A percentile compares a stretch with the other conserved stretches of the same genome.
Conservation (phyloP, 1,140 invertebrate species). For the Apis dorsata region DNA sequence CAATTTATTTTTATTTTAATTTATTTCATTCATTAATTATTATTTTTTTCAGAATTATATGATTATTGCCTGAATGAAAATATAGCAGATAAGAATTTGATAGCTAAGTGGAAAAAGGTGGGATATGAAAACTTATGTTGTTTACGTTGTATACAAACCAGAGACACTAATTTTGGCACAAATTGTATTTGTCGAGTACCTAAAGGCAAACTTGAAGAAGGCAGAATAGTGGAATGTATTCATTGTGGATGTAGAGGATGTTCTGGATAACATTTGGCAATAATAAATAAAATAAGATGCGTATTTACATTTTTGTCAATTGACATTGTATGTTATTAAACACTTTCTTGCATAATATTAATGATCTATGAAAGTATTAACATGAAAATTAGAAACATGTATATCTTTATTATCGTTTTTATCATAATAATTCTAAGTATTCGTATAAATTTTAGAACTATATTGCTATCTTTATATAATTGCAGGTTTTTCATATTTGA, state of each 20-base stretch:
- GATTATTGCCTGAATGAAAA: conserved; percentile 98
- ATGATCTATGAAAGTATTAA: conserved; percentile 6
- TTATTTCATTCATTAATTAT: not conserved
- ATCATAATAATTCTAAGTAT: not conserved
- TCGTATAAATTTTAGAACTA: not conserved
- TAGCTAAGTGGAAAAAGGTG: conserved; percentile 99
- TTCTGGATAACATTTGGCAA: conserved; percentile 84
- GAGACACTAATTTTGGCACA: conserved; percentile 99
- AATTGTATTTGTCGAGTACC: conserved; percentile 99
- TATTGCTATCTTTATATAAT: not conserved
- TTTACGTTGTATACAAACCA: conserved; percentile 98
- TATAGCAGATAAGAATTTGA: conserved; percentile 98
- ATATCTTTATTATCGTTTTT: not conserved
- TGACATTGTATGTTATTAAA: not conserved
- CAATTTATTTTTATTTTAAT: not conserved
- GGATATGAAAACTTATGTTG: conserved; percentile 99
- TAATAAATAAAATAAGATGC: not conserved
- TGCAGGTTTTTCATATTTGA: not conserved
- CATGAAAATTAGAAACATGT: not conserved
- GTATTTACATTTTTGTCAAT: not conserved
- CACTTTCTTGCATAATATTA: not conserved
- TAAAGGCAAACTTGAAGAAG: conserved; percentile 98
- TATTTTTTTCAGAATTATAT: conserved; percentile 89
- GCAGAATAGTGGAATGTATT: conserved; percentile 97
- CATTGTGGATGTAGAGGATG: conserved; percentile 98